Percentiles rank a stretch among this genome's conserved stretches.
Conservation (phyloP, 2,888 invertebrate species). For the Drosophila greeni region DNA sequence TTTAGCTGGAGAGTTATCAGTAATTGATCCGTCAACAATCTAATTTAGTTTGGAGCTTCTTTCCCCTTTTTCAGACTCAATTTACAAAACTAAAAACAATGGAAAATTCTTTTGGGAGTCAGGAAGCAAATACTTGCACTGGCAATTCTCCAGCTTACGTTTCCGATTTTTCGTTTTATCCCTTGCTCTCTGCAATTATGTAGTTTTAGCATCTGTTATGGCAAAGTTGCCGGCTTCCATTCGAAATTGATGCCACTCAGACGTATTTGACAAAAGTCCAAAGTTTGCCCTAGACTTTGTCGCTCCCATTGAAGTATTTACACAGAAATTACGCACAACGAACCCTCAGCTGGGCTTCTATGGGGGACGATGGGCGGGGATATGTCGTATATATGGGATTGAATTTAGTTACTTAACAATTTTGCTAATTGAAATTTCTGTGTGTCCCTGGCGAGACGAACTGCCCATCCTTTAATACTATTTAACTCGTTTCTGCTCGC, state of each 20-base stretch:
- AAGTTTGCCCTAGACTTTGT: conserved; percentile 48
- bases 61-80: conserved; percentile 6
- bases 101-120: conserved; percentile 25
- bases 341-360: conserved; percentile 25
- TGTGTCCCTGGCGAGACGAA: neutral
- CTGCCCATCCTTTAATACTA: conserved; percentile 31
- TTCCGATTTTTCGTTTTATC: conserved; percentile 4
- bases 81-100: conserved; percentile 32
- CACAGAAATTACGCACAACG: conserved; percentile 55
- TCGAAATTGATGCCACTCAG: conserved; percentile 38
- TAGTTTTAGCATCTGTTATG: conserved; percentile 37
- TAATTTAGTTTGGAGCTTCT: conserved; percentile 8
- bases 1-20: conserved; percentile 5
- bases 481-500: conserved; percentile 27
- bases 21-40: conserved; percentile 35
- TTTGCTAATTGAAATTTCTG: conserved; percentile 62
- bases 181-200: conserved; percentile 23
- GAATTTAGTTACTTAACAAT: conserved; percentile 45
- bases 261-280: conserved; percentile 35
- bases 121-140: conserved; percentile 34
- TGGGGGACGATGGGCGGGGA: conserved; percentile 9
- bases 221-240: conserved; percentile 35
- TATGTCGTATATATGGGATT: conserved; percentile 29
- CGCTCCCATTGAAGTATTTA: conserved; percentile 58
- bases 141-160: conserved; percentile 11